Conservation (phyloP, 2,113 vertebrate species). For the Alces alces region DNA sequence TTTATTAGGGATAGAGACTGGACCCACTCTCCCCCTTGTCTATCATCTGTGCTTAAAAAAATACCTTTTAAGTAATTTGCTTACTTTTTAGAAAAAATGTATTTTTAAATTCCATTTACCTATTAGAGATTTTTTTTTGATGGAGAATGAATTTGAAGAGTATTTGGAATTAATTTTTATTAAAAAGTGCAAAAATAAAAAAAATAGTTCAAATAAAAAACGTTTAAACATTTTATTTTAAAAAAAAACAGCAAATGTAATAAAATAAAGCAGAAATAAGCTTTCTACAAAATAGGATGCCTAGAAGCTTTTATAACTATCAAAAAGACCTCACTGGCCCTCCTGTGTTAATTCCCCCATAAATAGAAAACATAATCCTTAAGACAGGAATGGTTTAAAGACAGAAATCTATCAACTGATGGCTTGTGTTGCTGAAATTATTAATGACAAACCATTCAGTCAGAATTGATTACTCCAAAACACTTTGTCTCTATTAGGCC, state of each 20-base stretch:
- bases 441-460: not conserved
- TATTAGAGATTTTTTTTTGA: not conserved
- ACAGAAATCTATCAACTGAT: not conserved
- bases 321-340: not conserved
- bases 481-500: not conserved
- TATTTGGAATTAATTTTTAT: not conserved
- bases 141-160: not conserved
- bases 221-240: not conserved
- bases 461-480: not conserved
- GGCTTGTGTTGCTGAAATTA: not conserved
- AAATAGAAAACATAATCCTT: not conserved
- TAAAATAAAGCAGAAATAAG: not conserved
- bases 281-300: not conserved
- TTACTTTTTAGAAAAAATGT: not conserved
- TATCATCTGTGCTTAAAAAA: not conserved
- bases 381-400: not conserved
- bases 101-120: not conserved
- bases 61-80: not conserved
- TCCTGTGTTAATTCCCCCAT: not conserved
- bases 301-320: not conserved
- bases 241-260: not conserved
- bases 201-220: not conserved
- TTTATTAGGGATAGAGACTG: not conserved
- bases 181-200: not conserved
- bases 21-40: accelerated